Percentiles rank a stretch among this genome's conserved stretches.
phyloP scores from a whole-genome alignment of 2,113 vertebrate genomes.

The Gobius niger region DNA sequence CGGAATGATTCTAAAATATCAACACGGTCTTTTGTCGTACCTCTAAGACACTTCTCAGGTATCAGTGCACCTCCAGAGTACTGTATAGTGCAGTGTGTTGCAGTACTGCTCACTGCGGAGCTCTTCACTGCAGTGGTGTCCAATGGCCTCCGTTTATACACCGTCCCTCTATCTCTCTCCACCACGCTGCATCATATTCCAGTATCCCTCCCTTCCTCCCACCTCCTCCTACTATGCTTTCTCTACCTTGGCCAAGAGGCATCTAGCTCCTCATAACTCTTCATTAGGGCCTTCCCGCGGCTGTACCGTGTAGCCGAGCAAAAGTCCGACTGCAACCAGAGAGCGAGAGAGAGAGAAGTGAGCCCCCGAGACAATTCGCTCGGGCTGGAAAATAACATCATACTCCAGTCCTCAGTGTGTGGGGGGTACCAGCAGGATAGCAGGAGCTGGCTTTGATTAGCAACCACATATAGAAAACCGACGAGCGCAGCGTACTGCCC shows the following conservation, averaged over 20 bases:
- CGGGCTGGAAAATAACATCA: slow-evolving; percentile 74
- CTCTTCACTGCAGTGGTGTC: slow-evolving; percentile 27
- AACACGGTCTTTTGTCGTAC: background rate
- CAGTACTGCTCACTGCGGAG: slow-evolving; percentile 4
- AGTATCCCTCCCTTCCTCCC: slow-evolving; percentile 6
- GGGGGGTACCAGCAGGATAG: slow-evolving; percentile 37
- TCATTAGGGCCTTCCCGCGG: slow-evolving; percentile 67
- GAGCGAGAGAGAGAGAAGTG: slow-evolving; percentile 35
- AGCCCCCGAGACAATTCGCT: slow-evolving; percentile 75
- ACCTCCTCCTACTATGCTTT: slow-evolving; percentile 34
- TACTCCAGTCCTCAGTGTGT: slow-evolving; percentile 46
- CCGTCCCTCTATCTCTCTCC: slow-evolving; percentile 30
- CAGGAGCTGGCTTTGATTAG: slow-evolving; percentile 59
- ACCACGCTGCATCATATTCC: slow-evolving; percentile 27
- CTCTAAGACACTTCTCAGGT: slow-evolving; percentile 1
- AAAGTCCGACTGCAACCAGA: slow-evolving; percentile 60
- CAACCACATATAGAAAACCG: slow-evolving; percentile 42
- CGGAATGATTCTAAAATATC: background rate
- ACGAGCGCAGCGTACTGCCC: slow-evolving; percentile 9
- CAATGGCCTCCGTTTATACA: slow-evolving; percentile 15
- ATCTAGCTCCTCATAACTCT: slow-evolving; percentile 73
- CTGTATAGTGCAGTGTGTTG: slow-evolving; percentile 2
- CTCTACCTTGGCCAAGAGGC: slow-evolving; percentile 61
- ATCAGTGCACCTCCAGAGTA: background rate
- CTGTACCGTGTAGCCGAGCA: slow-evolving; percentile 59